Conservation (phyloP, 2,113 vertebrate genomes). For the Vulpes vulpes region DNA sequence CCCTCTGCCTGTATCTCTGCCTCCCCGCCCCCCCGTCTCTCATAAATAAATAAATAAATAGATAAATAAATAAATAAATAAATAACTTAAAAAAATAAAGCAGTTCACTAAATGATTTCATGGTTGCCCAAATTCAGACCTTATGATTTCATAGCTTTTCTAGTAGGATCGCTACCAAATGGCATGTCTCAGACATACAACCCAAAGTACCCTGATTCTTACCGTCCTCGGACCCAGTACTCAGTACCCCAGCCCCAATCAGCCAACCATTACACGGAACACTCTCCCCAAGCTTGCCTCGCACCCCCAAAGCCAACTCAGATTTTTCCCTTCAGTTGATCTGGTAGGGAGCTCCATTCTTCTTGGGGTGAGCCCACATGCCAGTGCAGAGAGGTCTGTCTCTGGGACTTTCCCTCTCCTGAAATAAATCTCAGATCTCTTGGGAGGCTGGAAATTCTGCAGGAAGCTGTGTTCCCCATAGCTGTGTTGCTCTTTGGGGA, state of each 20-base stretch:
- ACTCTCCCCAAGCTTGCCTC: too few relatives aligned
- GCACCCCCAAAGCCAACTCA: neutral
- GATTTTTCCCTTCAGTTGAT: neutral
- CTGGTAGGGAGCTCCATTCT: neutral
- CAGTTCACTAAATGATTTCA: too few relatives aligned
- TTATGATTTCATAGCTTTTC: neutral
- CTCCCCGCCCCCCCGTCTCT: accelerated
- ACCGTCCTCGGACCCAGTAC: neutral
- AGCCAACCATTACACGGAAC: neutral
- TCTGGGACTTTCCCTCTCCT: neutral
- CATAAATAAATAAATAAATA: too few relatives aligned
- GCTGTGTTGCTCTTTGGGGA: neutral
- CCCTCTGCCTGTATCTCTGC: too few relatives aligned
- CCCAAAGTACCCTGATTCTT: accelerated
- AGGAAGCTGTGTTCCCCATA: neutral
- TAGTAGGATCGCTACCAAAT: neutral
- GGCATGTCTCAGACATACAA: neutral
- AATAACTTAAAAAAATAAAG: too few relatives aligned
- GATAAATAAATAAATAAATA: too few relatives aligned
- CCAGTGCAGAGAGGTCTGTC: neutral
- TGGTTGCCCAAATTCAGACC: neutral
- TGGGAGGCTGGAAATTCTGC: too few relatives aligned
- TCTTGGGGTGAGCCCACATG: too few relatives aligned
- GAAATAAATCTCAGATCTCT: neutral
- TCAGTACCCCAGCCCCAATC: accelerated